A percentile compares a stretch with the other conserved stretches of the same genome.
These are phyloP conservation scores for Agrilus mali DNA, from an alignment of 2,888 invertebrate genomes.

Conservation along the genomic window DNA sequence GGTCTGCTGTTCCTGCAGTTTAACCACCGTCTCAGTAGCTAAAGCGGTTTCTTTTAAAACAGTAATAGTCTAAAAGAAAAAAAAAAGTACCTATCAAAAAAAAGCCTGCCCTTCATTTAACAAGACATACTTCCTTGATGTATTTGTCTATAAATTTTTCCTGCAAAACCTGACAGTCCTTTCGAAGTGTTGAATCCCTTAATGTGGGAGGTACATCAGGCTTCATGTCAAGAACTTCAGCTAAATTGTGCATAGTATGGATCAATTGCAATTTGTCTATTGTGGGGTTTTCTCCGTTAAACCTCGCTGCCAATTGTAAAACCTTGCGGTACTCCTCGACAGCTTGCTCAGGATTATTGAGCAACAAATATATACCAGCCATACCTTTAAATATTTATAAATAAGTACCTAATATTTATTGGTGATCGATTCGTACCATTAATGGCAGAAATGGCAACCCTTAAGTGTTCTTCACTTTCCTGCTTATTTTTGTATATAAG, in stretches of 20 bases:
- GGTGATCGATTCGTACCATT: constrained; percentile 39
- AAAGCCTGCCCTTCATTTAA: not conserved
- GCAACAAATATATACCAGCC: constrained; percentile 50
- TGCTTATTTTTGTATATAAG: constrained; percentile 45
- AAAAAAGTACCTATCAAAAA: not conserved
- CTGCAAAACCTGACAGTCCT: constrained; percentile 40
- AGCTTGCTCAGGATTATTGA: constrained; percentile 39
- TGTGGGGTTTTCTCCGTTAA: constrained; percentile 19
- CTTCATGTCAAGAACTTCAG: constrained; percentile 34
- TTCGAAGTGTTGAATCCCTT: constrained; percentile 35
- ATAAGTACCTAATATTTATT: not conserved
- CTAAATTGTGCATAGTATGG: constrained; percentile 54
- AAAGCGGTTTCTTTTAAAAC: constrained; percentile 14
- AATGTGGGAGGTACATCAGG: constrained; percentile 36
- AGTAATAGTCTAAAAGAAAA: constrained; percentile 10
- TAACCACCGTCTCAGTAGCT: constrained; percentile 12
- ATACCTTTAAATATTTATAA: constrained; percentile 32
- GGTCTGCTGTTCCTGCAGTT: constrained; percentile 18
- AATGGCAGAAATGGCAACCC: constrained; percentile 47
- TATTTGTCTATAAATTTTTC: constrained; percentile 43
- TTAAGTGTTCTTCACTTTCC: constrained; percentile 50
- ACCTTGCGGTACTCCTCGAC: constrained; percentile 49
- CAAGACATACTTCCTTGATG: constrained; percentile 18
- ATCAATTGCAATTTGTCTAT: constrained; percentile 54
- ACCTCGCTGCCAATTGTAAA: constrained; percentile 35